Conservation (phyloP, 2,888 invertebrate species). For the Urechis unicinctus region DNA sequence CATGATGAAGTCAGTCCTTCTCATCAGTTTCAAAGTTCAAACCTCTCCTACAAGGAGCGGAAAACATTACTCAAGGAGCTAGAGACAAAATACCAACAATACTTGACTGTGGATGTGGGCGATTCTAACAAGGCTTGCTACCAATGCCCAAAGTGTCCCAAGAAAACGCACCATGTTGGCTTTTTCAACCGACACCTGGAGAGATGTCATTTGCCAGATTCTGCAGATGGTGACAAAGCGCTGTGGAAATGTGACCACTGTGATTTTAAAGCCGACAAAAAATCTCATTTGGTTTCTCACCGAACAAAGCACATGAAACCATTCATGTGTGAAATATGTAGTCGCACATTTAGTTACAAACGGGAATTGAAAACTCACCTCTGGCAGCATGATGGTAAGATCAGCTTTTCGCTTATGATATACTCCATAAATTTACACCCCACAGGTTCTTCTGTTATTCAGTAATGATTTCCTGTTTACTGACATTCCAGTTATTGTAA, state of each 20-base stretch:
- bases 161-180: background rate
- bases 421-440: background rate
- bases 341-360: background rate
- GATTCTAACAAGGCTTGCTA: no score
- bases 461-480: background rate
- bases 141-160: background rate
- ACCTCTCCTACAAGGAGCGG: no score
- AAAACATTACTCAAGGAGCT: no score
- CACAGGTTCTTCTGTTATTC: background rate
- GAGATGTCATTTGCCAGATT: background rate
- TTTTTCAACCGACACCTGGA: background rate
- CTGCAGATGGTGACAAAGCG: no score
- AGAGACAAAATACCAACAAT: no score
- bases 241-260: background rate
- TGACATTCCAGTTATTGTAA: background rate
- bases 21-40: no score
- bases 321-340: background rate
- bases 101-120: no score
- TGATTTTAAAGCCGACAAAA: background rate
- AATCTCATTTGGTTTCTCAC: background rate
- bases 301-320: background rate
- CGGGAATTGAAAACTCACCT: background rate
- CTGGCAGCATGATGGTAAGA: no score
- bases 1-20: no score
- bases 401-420: no score